Conservation (phyloP, 2,888 invertebrate genomes). For the Pemphredon lugubris region DNA sequence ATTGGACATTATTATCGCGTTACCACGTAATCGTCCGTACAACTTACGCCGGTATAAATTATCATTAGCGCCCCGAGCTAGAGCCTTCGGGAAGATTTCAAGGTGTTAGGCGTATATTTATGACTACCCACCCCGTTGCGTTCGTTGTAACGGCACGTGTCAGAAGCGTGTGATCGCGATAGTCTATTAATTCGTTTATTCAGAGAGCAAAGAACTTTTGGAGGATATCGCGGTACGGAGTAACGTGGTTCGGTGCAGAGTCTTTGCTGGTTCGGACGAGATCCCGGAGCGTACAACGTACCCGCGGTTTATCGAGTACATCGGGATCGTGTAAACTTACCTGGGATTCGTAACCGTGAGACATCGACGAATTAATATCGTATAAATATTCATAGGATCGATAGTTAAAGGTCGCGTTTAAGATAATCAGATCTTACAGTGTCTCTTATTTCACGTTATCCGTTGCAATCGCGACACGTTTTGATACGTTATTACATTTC, state of each 20-base stretch:
- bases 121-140: not conserved
- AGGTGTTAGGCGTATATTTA: slow-evolving; percentile 33
- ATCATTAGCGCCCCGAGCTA: slow-evolving; percentile 59
- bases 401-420: slow-evolving; percentile 28
- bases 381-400: not conserved
- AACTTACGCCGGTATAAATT: slow-evolving; percentile 70
- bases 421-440: slow-evolving; percentile 52
- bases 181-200: not conserved
- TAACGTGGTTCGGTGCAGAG: too few relatives aligned
- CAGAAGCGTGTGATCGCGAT: slow-evolving; percentile 17
- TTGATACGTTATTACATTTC: slow-evolving; percentile 54
- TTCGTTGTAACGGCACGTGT: slow-evolving; percentile 34
- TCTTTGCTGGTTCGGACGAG: too few relatives aligned
- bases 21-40: slow-evolving; percentile 68
- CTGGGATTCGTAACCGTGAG: too few relatives aligned
- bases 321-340: too few relatives aligned
- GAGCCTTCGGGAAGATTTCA: slow-evolving; percentile 18
- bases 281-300: too few relatives aligned
- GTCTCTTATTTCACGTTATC: slow-evolving; percentile 47
- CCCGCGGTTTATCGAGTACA: too few relatives aligned
- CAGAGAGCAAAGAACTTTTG: not conserved
- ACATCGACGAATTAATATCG: not conserved
- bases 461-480: slow-evolving; percentile 43
- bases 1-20: slow-evolving; percentile 64
- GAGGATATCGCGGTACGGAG: too few relatives aligned